Conservation (phyloP, 92 coral and sea anemone genomes). For the Paragorgia papillata region DNA sequence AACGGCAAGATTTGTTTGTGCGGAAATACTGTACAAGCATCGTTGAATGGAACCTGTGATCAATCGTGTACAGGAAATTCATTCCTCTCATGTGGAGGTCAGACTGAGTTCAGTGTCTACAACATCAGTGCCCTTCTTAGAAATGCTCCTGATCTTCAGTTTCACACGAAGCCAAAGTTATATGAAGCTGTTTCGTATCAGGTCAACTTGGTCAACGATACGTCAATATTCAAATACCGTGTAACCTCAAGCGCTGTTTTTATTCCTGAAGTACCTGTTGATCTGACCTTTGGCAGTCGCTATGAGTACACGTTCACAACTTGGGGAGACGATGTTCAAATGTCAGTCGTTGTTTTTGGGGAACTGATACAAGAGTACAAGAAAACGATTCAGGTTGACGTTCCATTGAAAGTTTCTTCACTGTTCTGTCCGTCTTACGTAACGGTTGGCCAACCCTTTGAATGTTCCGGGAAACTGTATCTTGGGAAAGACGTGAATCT, state of each 20-base stretch:
- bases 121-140: slow-evolving; percentile 63
- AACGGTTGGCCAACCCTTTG: slow-evolving; percentile 45
- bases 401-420: slow-evolving; percentile 49
- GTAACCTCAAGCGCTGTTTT: slow-evolving; percentile 58
- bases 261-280: slow-evolving; percentile 50
- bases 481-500: slow-evolving; percentile 70
- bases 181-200: slow-evolving; percentile 52
- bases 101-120: slow-evolving; percentile 62
- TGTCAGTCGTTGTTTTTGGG: slow-evolving; percentile 40
- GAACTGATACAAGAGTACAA: background rate
- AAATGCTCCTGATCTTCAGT: slow-evolving; percentile 43
- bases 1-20: slow-evolving; percentile 80
- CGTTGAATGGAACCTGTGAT: slow-evolving; percentile 52
- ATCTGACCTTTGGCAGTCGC: slow-evolving; percentile 8
- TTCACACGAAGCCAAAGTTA: slow-evolving; percentile 28
- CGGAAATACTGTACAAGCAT: slow-evolving; percentile 48
- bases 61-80: slow-evolving; percentile 70
- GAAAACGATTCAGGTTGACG: slow-evolving; percentile 41
- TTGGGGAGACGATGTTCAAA: slow-evolving; percentile 65
- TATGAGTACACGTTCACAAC: slow-evolving; percentile 51
- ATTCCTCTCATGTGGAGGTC: slow-evolving; percentile 69
- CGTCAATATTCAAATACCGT: slow-evolving; percentile 34
- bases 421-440: slow-evolving; percentile 59
- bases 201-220: slow-evolving; percentile 52
- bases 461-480: slow-evolving; percentile 59